A percentile compares a stretch with the other conserved stretches of the same genome.
Evolutionary conservation across 2,113 vertebrate species (phyloP).

Genomic region (Percopsis transmontana): DNA sequence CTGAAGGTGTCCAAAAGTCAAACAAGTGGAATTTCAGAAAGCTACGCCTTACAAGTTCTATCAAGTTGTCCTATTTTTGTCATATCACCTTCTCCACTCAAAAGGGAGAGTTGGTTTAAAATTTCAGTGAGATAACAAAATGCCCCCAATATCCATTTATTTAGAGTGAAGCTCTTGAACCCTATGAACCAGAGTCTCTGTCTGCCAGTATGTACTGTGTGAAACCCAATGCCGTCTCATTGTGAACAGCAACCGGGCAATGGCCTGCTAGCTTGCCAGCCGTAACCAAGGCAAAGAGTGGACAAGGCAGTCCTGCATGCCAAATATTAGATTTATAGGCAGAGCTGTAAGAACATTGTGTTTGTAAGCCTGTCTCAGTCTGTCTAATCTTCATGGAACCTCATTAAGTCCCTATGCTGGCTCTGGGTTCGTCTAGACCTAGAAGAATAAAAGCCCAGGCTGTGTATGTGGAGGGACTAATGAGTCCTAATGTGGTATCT

Average conservation of each 20-base stretch:
- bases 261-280: conserved; percentile 6
- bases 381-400: conserved; percentile 19
- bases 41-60: background rate
- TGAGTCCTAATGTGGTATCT: conserved; percentile 1
- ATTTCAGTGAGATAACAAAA: background rate
- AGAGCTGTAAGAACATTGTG: background rate
- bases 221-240: background rate
- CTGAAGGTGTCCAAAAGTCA: conserved; percentile 11
- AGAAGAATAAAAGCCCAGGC: background rate
- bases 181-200: background rate
- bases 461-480: background rate
- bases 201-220: background rate
- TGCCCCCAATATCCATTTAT: background rate
- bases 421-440: background rate
- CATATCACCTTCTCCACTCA: background rate
- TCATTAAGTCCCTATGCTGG: conserved; percentile 11
- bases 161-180: background rate
- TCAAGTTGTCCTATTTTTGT: background rate
- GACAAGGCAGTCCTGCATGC: conserved; percentile 7
- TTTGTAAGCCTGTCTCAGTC: background rate
- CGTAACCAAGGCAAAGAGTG: conserved; percentile 5
- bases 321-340: conserved; percentile 19
- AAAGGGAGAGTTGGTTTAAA: background rate
- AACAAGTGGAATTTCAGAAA: background rate
- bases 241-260: background rate